These are phyloP conservation scores for Brachypalpus laphriformis DNA, from an alignment of 2,888 invertebrate genomes.

Conservation along the genomic window DNA sequence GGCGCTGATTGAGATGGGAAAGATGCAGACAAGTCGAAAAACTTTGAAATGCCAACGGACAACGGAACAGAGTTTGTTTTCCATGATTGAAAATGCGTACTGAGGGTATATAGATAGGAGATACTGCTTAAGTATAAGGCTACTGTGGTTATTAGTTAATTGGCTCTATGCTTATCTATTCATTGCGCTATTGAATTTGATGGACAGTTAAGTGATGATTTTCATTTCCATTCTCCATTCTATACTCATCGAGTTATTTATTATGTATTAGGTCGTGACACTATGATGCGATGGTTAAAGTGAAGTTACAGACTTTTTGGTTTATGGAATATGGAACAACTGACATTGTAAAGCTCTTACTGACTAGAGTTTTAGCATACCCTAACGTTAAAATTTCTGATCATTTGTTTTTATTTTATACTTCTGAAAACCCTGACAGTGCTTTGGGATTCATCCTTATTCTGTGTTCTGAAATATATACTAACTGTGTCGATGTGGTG, in stretches of 20 bases:
- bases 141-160: conserved; percentile 20
- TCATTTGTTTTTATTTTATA: no score
- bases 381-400: no score
- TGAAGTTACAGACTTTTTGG: no score
- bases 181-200: neutral
- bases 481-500: no score
- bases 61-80: conserved; percentile 35
- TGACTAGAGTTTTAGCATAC: no score
- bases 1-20: conserved; percentile 44
- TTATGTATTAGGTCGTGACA: neutral
- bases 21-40: conserved; percentile 47
- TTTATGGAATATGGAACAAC: no score
- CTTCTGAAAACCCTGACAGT: no score
- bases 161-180: neutral
- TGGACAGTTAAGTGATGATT: neutral
- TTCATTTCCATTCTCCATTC: neutral
- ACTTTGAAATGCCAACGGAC: conserved; percentile 59
- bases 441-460: no score
- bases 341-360: no score
- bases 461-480: no score
- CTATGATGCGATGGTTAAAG: no score
- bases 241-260: no score
- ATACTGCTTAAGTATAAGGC: neutral
- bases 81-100: conserved; percentile 14
- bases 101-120: neutral